These are phyloP conservation scores for Centropyge bicolor DNA, from an alignment of 2,797 vertebrate genomes.

Conservation along the genomic window DNA sequence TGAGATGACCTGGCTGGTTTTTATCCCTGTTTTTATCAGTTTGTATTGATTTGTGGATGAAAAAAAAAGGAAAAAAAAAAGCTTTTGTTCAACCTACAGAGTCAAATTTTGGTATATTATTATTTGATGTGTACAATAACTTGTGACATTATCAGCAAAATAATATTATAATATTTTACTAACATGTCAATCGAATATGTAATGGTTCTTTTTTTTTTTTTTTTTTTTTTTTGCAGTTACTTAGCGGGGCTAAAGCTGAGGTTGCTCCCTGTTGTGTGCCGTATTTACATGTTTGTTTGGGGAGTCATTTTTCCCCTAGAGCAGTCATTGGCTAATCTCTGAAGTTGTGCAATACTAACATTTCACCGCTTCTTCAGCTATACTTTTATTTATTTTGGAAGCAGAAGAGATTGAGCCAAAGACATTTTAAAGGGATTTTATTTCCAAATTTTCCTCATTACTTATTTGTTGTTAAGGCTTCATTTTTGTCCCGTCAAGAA, in stretches of 20 bases:
- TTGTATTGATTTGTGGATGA: conserved; percentile 85
- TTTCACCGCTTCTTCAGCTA: conserved; percentile 69
- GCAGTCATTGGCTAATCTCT: conserved; percentile 72
- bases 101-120: conserved; percentile 92
- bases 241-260: conserved; percentile 72
- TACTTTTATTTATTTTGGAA: conserved; percentile 68
- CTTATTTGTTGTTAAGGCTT: conserved; percentile 17
- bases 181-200: conserved; percentile 89
- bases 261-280: conserved; percentile 77
- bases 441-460: background rate
- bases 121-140: conserved; percentile 97
- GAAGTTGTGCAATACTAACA: conserved; percentile 80
- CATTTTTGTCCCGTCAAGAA: background rate
- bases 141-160: conserved; percentile 94
- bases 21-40: conserved; percentile 83
- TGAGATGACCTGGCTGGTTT: conserved; percentile 89
- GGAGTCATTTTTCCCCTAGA: conserved; percentile 20
- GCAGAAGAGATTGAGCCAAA: conserved; percentile 75
- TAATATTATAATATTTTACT: conserved; percentile 92
- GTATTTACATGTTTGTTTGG: conserved; percentile 9
- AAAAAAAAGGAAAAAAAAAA: conserved; percentile 42
- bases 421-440: conserved; percentile 71
- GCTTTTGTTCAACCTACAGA: conserved; percentile 85
- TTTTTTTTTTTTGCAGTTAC: conserved; percentile 51
- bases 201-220: conserved; percentile 61